These are phyloP conservation scores for Synanthedon andrenaeformis DNA, from an alignment of 2,888 invertebrate genomes.

Conservation along the genomic window DNA sequence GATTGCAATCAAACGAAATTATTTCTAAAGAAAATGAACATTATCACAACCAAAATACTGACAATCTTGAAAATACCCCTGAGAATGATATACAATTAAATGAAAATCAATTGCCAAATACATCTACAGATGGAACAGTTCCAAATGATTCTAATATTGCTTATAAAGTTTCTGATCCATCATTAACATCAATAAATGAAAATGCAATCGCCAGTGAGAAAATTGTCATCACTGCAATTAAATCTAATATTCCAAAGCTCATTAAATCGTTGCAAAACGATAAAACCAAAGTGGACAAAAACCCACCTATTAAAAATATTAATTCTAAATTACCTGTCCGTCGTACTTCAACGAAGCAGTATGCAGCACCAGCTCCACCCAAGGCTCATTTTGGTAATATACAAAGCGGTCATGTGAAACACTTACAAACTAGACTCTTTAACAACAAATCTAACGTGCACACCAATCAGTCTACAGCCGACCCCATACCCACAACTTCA, in stretches of 20 bases:
- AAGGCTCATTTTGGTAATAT: conserved; percentile 57
- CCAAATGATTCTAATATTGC: neutral
- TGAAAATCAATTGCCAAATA: neutral
- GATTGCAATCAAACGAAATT: neutral
- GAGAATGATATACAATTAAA: neutral
- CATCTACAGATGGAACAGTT: neutral
- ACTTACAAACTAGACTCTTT: conserved; percentile 56
- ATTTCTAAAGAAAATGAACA: neutral
- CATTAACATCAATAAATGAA: neutral
- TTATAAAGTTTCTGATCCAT: neutral
- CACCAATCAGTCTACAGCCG: conserved; percentile 15
- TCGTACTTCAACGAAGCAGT: conserved; percentile 45
- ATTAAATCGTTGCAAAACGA: conserved; percentile 34
- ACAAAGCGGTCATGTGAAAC: conserved; percentile 59
- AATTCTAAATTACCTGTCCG: conserved; percentile 56
- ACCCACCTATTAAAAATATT: conserved; percentile 32
- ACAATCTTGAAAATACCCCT: neutral
- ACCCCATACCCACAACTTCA: conserved; percentile 42
- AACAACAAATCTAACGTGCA: conserved; percentile 31
- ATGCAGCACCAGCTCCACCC: conserved; percentile 57
- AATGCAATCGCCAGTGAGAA: neutral
- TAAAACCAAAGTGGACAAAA: conserved; percentile 45
- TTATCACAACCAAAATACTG: neutral
- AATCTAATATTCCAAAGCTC: conserved; percentile 58
- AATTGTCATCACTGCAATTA: conserved; percentile 8